Evolutionary conservation across 1,140 invertebrate species (phyloP).

Genomic region (Archegozetes longisetosus): DNA sequence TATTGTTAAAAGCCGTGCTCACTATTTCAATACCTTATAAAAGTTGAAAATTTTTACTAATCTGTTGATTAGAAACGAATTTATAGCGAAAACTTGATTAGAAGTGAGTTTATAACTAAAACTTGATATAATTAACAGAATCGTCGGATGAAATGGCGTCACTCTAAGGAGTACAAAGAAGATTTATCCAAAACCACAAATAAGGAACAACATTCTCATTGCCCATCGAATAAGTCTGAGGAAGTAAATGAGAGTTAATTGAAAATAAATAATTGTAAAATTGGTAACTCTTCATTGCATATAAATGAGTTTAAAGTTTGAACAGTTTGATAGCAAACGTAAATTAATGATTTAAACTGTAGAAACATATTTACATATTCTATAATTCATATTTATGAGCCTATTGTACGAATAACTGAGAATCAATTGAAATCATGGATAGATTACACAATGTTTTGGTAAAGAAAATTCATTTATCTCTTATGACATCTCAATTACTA

Average conservation of each 20-base stretch:
- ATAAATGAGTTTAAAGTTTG: neutral
- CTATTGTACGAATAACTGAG: no score
- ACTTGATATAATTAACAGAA: constrained; percentile 24
- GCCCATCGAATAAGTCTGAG: no score
- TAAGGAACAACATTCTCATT: neutral
- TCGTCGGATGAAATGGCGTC: constrained; percentile 33
- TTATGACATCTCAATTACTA: no score
- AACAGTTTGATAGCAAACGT: neutral
- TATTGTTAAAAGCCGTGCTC: no score
- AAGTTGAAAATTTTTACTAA: no score
- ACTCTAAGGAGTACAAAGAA: constrained; percentile 15
- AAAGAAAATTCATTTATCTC: no score
- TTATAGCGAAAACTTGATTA: no score
- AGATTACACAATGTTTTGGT: no score
- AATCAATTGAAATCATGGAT: no score
- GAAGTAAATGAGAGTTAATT: neutral
- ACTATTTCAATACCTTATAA: no score
- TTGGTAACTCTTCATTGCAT: neutral
- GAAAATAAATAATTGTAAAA: neutral
- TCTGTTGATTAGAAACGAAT: no score
- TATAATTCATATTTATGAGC: no score
- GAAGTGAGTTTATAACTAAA: neutral
- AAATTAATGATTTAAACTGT: neutral
- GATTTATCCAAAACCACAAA: neutral
- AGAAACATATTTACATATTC: neutral